Base-by-base conservation (phyloP, 2,888 invertebrate species). In the Microctonus brassicae region DNA sequence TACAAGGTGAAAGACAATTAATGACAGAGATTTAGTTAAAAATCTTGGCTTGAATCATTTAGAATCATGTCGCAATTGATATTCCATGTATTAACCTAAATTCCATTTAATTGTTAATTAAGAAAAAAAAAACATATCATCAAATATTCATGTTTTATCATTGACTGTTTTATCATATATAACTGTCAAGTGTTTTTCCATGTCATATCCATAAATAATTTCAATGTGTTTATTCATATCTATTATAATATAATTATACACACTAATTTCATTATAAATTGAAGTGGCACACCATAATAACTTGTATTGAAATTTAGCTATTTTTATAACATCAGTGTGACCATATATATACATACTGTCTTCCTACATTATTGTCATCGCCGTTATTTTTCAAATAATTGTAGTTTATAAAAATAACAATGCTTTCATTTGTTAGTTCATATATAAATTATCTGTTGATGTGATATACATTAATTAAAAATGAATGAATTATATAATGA, bases 1-100 rank as follows among this genome's bases (percentile, higher is more conserved):
- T 78, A 77, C 79, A 79, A 84, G 82, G 81, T 84, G 83, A 83
- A 75, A 75, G 74, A 67, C 64, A 74, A 65, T 74, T 75, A 63
- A 69, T 74, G 69, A 73, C 70, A 75, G 65, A 74, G 69, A 72
- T 74, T 69, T 77, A 76, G 75, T 74, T 71, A 55, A 67, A 53
- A 55, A 57, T 62, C 58, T 61, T 22, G 53, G 61, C 53, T 66
- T 66, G 34, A 55, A 66, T 71, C 20, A 64, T 57, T 67, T 71
- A 71, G 66, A 66, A 39, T 55, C 62, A 66, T 62, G 10, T 71
- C 62, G 57, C 39, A 42, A 53, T 39, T 66, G 62, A 61, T 66
- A 71, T 39, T 26, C 58, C 24, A 39, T 57, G 36, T 29, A 55
- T 55, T 58, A 3, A 55, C 47, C 33, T 22, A 65, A 33, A 33